Percentiles rank a stretch among this genome's conserved stretches.
Evolutionary conservation across 2,888 invertebrate species (phyloP).

Genomic region (Xestoiulus laeticollis): DNA sequence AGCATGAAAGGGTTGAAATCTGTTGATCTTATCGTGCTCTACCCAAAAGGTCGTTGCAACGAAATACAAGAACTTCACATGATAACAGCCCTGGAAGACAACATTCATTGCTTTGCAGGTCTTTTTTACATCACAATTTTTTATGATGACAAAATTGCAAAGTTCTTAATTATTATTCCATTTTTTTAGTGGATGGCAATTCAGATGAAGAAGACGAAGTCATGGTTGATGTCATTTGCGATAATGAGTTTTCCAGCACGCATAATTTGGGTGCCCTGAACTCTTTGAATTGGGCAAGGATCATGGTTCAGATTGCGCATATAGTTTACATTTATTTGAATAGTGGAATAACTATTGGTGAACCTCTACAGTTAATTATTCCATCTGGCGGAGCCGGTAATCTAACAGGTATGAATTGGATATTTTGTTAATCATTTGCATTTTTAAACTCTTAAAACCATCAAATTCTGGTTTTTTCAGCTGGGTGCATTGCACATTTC

Average conservation of each 20-base stretch:
- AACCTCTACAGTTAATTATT: constrained; percentile 64
- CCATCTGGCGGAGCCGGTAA: constrained; percentile 68
- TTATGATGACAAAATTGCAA: too few species aligned
- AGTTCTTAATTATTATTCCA: too few species aligned
- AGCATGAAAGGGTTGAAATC: constrained; percentile 63
- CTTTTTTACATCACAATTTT: too few species aligned
- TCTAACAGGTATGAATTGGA: constrained; percentile 61
- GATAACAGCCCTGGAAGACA: constrained; percentile 64
- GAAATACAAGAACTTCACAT: constrained; percentile 66
- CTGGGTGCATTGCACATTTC: constrained; percentile 63
- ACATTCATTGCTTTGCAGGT: constrained; percentile 66
- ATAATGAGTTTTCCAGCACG: constrained; percentile 60
- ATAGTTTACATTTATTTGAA: constrained; percentile 65
- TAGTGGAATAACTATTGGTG: constrained; percentile 55
- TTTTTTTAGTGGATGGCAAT: constrained; percentile 64
- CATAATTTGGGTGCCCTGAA: constrained; percentile 64
- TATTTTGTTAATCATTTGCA: not conserved
- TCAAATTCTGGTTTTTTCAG: constrained; percentile 59
- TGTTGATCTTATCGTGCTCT: constrained; percentile 66
- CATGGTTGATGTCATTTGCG: constrained; percentile 64
- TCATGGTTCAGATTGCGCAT: constrained; percentile 66
- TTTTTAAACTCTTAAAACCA: not conserved
- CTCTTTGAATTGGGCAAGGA: constrained; percentile 67
- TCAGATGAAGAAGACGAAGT: constrained; percentile 66
- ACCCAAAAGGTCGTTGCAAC: constrained; percentile 64